Evolutionary conservation across 2,113 vertebrate genomes (phyloP), one percentile per base, ranked within the genome.

Genomic region (Pseudopipra pipra): DNA sequence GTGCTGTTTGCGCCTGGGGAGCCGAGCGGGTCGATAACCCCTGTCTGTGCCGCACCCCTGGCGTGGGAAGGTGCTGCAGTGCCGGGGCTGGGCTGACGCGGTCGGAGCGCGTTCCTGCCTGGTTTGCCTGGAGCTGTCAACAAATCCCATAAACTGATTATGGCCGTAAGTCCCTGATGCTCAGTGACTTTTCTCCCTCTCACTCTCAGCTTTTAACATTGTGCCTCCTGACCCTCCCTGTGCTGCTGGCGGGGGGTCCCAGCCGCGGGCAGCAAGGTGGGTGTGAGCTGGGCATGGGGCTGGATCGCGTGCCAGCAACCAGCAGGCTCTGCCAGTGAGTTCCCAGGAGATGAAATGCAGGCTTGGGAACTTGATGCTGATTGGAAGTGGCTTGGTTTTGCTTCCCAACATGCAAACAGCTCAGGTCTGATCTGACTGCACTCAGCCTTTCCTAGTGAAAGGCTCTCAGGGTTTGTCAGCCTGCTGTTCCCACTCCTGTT

Each of bases 131-230:
- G 33, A 67, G 76, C 93, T n/a, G 37, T 22, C 56, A 56, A 37
- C 76, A 86, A 94, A 92, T 92, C 95, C 93, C 70, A 65, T 95
- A 71, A 96, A 71, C 75, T 78, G 82, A 84, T 96, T 67, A 95
- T 4, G 73, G 79, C 47, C 1, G 1, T 65, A 80, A 94, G 39
- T 80, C 93, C 11, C 43, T 44, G 39, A 41, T 41, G 81, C 67
- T 62, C 35, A 8, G 68, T 62, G 95, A 92, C 87, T 82, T 91
- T 95, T 89, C 93, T 95, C 91, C 70, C 33, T 95, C 89, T 87
- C 51, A 8, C 87, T 73, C 63, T 21, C 79, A 71, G 85, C 71
- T 95, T 68, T 72, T 62, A 62, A 30, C 59, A 4, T 19, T 3
- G 59, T 18, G 30, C 46, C 19, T 68, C 49, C 20, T 55, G 68